Evolutionary conservation across 2,113 vertebrate species (phyloP).

Genomic region (Pogonocichla stellata): DNA sequence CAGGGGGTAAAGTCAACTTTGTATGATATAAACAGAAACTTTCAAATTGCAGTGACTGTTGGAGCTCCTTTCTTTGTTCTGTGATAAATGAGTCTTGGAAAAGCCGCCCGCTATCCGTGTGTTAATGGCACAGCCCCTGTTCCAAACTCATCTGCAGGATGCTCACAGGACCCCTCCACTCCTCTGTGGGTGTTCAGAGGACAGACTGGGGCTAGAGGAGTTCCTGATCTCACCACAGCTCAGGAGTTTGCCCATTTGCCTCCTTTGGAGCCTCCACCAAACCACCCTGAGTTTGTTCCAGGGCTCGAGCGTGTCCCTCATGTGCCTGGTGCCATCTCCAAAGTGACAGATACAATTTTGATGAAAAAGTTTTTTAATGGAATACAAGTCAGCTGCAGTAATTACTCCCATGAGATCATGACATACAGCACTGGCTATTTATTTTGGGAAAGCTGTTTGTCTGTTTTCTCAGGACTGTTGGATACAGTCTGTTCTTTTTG

Average conservation of each 20-base stretch:
- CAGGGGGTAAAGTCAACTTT: background rate
- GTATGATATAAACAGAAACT: background rate
- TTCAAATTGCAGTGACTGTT: background rate
- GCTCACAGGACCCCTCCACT: background rate
- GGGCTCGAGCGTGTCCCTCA: fast-evolving
- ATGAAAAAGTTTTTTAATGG: background rate
- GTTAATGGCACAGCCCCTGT: fast-evolving
- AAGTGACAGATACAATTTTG: background rate
- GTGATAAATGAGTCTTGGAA: background rate
- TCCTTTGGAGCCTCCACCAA: background rate
- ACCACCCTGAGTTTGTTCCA: background rate
- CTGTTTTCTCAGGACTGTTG: background rate
- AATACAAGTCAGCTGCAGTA: background rate
- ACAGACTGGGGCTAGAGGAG: background rate
- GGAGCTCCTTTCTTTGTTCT: background rate
- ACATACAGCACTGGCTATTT: background rate
- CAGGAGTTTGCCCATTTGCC: background rate
- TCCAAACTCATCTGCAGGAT: background rate
- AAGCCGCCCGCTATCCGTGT: fast-evolving
- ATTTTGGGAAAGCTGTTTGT: background rate
- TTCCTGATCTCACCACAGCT: background rate
- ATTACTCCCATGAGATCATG: background rate
- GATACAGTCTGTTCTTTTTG: background rate
- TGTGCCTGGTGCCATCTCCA: background rate
- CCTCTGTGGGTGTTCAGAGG: background rate